Conservation (phyloP, 2,113 vertebrate genomes). For the Chloebia gouldiae region DNA sequence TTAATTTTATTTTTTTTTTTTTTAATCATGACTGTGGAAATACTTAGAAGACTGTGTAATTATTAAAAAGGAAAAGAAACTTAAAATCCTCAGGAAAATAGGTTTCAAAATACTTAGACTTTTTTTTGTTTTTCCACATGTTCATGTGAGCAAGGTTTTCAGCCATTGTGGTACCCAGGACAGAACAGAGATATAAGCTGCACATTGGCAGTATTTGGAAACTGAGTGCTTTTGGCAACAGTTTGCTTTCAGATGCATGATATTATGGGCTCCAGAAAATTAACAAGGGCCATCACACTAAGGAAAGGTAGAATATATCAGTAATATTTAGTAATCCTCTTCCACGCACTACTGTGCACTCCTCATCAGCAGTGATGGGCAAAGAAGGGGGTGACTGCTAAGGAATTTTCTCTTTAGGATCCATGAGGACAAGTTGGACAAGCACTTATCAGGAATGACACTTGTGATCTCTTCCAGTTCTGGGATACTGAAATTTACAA, state of each 20-base stretch:
- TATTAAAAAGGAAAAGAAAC: background rate
- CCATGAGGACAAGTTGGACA: background rate
- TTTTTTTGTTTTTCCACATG: background rate
- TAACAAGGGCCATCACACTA: background rate
- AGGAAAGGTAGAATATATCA: background rate
- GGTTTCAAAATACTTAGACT: background rate
- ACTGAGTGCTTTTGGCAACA: background rate
- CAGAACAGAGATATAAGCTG: background rate
- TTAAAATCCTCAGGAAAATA: background rate
- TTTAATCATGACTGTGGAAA: background rate
- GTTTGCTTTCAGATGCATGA: background rate
- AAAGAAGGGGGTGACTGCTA: background rate
- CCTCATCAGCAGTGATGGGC: background rate
- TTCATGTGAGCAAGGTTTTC: background rate
- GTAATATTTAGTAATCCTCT: background rate
- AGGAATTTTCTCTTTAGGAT: background rate
- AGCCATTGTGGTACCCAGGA: background rate
- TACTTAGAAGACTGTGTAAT: background rate
- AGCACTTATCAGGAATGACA: background rate
- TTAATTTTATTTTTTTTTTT: background rate
- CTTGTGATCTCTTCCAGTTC: background rate
- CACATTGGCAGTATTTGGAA: background rate
- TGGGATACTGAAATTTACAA: background rate
- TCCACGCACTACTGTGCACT: background rate
- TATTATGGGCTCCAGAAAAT: background rate